Evolutionary conservation across 2,888 invertebrate genomes (phyloP).

Genomic region (Silvanus unidentatus): DNA sequence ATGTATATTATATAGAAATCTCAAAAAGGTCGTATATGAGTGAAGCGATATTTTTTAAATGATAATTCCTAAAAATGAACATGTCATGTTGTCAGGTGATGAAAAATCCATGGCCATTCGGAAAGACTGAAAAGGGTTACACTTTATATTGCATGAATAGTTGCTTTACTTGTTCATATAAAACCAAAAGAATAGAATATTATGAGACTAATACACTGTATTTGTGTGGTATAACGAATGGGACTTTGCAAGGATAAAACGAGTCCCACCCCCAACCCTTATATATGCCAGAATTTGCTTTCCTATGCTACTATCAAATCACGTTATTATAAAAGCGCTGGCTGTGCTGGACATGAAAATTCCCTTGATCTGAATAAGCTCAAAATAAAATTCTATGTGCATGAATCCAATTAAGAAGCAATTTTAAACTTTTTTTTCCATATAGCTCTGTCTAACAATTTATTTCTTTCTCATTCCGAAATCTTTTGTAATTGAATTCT

Average conservation of each 20-base stretch:
- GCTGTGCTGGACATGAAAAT: slow-evolving; percentile 33
- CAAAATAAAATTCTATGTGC: slow-evolving; percentile 33
- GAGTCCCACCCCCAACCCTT: neutral
- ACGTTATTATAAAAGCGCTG: slow-evolving; percentile 33
- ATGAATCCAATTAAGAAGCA: slow-evolving; percentile 38
- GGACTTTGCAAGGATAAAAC: slow-evolving; percentile 11
- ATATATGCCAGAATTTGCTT: too few species aligned
- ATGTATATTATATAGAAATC: too few species aligned
- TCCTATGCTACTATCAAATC: slow-evolving; percentile 5
- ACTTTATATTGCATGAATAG: slow-evolving; percentile 12
- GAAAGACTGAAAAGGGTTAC: too few species aligned
- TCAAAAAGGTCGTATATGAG: neutral
- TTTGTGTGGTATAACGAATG: neutral
- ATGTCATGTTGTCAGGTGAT: neutral
- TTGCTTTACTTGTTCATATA: slow-evolving; percentile 16
- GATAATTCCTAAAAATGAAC: neutral
- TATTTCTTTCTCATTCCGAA: too few species aligned
- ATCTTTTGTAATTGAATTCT: too few species aligned
- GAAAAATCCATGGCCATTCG: too few species aligned
- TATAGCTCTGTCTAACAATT: too few species aligned
- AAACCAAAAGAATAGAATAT: neutral
- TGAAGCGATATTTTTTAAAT: neutral
- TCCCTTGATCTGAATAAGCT: slow-evolving; percentile 32
- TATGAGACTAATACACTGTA: slow-evolving; percentile 19
- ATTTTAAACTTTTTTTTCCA: slow-evolving; percentile 30